phyloP scores from a whole-genome alignment of 2,888 invertebrate genomes.

The Phyllotreta cruciferae region DNA sequence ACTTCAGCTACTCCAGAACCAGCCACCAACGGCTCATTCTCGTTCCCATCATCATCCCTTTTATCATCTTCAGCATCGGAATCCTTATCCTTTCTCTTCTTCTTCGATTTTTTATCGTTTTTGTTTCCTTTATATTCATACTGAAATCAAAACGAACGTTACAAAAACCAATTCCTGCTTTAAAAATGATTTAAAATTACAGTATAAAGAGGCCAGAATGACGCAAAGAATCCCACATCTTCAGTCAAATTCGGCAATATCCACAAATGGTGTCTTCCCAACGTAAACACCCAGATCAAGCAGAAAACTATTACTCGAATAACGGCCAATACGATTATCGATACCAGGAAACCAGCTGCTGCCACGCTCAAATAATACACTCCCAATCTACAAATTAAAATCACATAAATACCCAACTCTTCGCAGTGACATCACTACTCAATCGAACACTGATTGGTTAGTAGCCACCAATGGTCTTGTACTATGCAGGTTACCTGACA shows the following conservation, averaged over 20 bases:
- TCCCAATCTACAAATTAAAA: conserved; percentile 70
- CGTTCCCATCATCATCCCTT: conserved; percentile 35
- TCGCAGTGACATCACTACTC: conserved; percentile 7
- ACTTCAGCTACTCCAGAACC: conserved; percentile 30
- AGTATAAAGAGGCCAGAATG: conserved; percentile 87
- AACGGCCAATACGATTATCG: conserved; percentile 89
- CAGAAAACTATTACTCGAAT: conserved; percentile 92
- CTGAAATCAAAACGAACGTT: conserved; percentile 60
- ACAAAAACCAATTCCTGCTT: neutral
- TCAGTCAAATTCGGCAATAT: conserved; percentile 98
- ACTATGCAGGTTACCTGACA: conserved; percentile 68
- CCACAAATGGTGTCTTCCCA: conserved; percentile 95
- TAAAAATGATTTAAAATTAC: conserved; percentile 28
- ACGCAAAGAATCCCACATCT: conserved; percentile 98
- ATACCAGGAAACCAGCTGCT: conserved; percentile 92
- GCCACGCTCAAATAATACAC: conserved; percentile 97
- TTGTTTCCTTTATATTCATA: conserved; percentile 80
- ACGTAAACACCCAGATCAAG: conserved; percentile 84
- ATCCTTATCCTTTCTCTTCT: conserved; percentile 81
- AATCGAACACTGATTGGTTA: conserved; percentile 12
- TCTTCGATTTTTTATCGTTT: conserved; percentile 67
- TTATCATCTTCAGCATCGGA: conserved; percentile 71
- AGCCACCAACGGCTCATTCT: conserved; percentile 11
- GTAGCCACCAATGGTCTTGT: neutral
- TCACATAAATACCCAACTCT: conserved; percentile 25